phyloP scores from a whole-genome alignment of 2,797 vertebrate species.

The Lagodon rhomboides region DNA sequence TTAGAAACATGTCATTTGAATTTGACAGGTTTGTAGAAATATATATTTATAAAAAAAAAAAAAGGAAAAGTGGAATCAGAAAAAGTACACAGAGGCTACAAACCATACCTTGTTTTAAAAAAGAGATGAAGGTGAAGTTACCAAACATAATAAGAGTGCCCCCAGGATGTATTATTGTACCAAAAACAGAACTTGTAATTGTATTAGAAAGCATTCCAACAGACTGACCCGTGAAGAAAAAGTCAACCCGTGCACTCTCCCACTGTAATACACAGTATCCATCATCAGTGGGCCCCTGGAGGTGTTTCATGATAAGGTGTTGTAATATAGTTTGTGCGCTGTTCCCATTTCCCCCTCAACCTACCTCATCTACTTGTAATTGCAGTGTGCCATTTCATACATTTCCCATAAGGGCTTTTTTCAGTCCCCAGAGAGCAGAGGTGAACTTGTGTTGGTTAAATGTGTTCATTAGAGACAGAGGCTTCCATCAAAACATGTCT shows the following conservation, averaged over 20 bases:
- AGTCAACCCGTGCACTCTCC: conserved; percentile 46
- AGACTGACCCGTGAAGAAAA: conserved; percentile 43
- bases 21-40: too few species aligned
- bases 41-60: too few species aligned
- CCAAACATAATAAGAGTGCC: background rate
- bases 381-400: conserved; percentile 53
- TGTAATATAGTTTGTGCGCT: conserved; percentile 55
- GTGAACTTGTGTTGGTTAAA: conserved; percentile 25
- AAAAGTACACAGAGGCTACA: background rate
- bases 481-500: conserved; percentile 32
- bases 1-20: too few species aligned
- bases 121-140: conserved; percentile 5
- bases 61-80: too few species aligned
- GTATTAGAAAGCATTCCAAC: conserved; percentile 27
- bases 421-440: background rate
- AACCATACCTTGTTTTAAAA: background rate
- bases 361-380: conserved; percentile 66
- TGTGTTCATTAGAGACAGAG: conserved; percentile 29
- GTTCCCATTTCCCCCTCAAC: conserved; percentile 46
- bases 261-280: conserved; percentile 57
- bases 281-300: conserved; percentile 57
- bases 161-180: background rate
- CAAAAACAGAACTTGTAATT: conserved; percentile 18
- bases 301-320: conserved; percentile 59
- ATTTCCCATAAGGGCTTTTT: conserved; percentile 47